These are phyloP conservation scores for Hemiprocne comata DNA, from an alignment of 2,113 vertebrate species.

Conservation along the genomic window DNA sequence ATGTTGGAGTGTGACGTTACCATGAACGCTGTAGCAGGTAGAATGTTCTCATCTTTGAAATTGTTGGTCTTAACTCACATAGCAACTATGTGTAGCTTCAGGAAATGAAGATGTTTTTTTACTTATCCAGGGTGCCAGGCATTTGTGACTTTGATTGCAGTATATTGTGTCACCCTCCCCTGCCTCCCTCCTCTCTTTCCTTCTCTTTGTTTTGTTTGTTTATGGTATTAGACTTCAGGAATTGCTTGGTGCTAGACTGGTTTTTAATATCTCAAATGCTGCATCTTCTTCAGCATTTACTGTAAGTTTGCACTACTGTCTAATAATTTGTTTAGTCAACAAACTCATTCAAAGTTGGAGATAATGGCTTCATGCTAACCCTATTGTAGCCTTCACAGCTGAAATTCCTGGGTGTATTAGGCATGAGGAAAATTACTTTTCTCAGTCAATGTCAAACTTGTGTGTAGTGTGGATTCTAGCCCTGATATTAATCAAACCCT, in stretches of 20 bases:
- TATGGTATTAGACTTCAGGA: not conserved
- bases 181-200: no score
- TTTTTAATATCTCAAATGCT: slow-evolving; percentile 61
- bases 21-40: not conserved
- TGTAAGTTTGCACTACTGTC: not conserved
- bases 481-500: not conserved
- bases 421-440: not conserved
- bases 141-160: not conserved
- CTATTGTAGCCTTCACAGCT: not conserved
- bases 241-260: slow-evolving; percentile 55
- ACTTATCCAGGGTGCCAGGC: not conserved
- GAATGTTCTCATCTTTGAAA: not conserved
- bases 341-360: not conserved
- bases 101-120: not conserved
- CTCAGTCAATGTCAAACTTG: not conserved
- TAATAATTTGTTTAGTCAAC: not conserved
- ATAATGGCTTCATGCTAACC: not conserved
- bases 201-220: not conserved
- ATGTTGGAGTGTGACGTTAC: not conserved
- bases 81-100: not conserved
- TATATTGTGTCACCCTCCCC: not conserved
- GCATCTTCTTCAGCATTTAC: not conserved
- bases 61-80: not conserved
- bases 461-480: not conserved
- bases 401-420: not conserved